Conservation (phyloP, 2,113 vertebrate genomes). For the Amphilophus citrinellus region DNA sequence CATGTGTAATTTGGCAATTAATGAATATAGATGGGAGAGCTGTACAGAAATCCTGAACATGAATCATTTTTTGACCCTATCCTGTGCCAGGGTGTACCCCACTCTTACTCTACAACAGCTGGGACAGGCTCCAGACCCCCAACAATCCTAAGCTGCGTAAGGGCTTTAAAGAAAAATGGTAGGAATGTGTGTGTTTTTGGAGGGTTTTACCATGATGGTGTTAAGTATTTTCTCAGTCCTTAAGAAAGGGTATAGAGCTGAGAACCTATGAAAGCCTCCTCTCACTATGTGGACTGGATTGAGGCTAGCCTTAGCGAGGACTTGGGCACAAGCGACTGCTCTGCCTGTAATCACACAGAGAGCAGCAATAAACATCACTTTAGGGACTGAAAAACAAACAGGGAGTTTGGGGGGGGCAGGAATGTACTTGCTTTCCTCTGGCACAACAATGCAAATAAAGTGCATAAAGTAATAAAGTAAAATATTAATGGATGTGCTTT, state of each 20-base stretch:
- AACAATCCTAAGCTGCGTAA: neutral
- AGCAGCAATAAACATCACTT: neutral
- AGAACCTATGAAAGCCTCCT: slow-evolving; percentile 85
- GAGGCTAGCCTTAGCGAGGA: slow-evolving; percentile 67
- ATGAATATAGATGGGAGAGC: neutral
- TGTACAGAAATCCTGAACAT: neutral
- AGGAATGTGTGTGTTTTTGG: neutral
- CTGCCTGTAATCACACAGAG: slow-evolving; percentile 61
- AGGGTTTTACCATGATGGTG: slow-evolving; percentile 83
- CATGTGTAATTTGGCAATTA: neutral
- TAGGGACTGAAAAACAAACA: neutral
- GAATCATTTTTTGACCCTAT: too few relatives aligned
- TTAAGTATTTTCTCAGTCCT: slow-evolving; percentile 85
- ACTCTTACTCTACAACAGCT: too few relatives aligned
- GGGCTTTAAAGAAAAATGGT: neutral
- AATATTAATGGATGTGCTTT: neutral
- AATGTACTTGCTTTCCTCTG: neutral
- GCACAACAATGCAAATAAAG: neutral
- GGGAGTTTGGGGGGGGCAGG: neutral
- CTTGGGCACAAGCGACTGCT: slow-evolving; percentile 67
- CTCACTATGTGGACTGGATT: slow-evolving; percentile 79
- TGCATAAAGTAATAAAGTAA: neutral
- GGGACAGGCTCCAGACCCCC: neutral
- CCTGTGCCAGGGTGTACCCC: too few relatives aligned
- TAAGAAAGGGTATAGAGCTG: slow-evolving; percentile 84